Evolutionary conservation across 1,140 invertebrate species (phyloP).

Genomic region (Brachionus plicatilis): DNA sequence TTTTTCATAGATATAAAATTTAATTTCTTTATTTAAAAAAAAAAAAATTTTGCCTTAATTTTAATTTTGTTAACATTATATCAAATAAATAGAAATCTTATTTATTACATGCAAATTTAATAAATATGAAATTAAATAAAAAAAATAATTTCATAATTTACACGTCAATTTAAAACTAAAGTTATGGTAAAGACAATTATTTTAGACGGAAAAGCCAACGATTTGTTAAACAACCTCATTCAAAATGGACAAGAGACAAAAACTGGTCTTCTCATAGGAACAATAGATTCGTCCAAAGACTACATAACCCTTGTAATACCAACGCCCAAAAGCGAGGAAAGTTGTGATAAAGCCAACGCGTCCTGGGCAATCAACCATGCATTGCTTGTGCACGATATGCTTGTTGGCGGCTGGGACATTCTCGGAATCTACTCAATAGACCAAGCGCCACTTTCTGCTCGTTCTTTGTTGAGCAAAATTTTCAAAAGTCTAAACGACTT

Average conservation of each 20-base stretch:
- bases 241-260: neutral
- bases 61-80: neutral
- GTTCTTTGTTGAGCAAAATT: neutral
- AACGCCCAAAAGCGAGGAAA: neutral
- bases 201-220: neutral
- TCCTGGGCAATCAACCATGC: neutral
- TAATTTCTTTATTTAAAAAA: neutral
- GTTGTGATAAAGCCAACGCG: neutral
- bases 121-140: neutral
- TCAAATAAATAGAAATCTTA: neutral
- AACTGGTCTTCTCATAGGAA: slow-evolving; percentile 33
- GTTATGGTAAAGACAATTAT: slow-evolving; percentile 37
- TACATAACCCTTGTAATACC: slow-evolving; percentile 1
- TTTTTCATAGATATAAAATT: neutral
- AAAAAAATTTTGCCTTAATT: neutral
- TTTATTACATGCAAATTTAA: neutral
- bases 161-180: slow-evolving; percentile 28
- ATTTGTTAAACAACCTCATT: neutral
- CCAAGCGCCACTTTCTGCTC: neutral
- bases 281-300: slow-evolving; percentile 7
- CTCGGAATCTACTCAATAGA: slow-evolving; percentile 27
- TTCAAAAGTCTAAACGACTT: neutral
- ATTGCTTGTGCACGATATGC: slow-evolving; percentile 12
- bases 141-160: neutral
- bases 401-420: slow-evolving; percentile 27